Conservation (phyloP, 2,888 invertebrate genomes). For the Drosophila paranaensis region DNA sequence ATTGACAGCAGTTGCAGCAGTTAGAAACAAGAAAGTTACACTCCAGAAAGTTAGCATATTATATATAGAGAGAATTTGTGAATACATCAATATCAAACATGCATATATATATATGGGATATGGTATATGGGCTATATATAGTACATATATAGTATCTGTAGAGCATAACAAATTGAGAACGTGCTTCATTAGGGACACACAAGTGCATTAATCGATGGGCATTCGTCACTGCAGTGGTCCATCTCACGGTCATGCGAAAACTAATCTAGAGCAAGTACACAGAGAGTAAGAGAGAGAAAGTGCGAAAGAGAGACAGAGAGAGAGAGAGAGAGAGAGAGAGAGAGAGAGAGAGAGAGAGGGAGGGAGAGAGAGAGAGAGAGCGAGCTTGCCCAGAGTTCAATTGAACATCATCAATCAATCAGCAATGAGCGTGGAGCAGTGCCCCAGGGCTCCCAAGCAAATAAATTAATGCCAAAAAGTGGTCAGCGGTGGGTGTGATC, state of each 20-base stretch:
- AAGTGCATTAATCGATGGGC: constrained; percentile 29
- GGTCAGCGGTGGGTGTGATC: neutral
- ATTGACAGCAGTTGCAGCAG: constrained; percentile 31
- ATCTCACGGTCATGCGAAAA: constrained; percentile 17
- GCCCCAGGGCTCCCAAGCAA: constrained; percentile 55
- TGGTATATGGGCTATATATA: neutral
- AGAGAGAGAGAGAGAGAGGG: neutral
- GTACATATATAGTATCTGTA: neutral
- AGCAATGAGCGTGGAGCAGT: constrained; percentile 33
- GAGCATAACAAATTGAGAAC: constrained; percentile 1
- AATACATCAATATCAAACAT: constrained; percentile 24
- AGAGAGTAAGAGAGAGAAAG: neutral
- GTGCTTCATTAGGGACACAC: constrained; percentile 2
- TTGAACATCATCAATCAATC: constrained; percentile 63
- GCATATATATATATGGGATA: constrained; percentile 7
- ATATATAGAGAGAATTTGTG: no score
- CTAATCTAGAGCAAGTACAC: constrained; percentile 16
- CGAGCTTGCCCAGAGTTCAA: neutral
- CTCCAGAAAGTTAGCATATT: constrained; percentile 37
- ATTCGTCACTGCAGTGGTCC: constrained; percentile 38
- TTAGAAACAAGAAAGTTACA: constrained; percentile 12
- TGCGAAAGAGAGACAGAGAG: neutral
- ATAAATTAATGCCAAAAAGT: constrained; percentile 61
- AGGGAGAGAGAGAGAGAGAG: neutral
- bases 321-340: no score